Conservation (phyloP, 2,797 vertebrate genomes). For the Ptychobarbus kaznakovi region DNA sequence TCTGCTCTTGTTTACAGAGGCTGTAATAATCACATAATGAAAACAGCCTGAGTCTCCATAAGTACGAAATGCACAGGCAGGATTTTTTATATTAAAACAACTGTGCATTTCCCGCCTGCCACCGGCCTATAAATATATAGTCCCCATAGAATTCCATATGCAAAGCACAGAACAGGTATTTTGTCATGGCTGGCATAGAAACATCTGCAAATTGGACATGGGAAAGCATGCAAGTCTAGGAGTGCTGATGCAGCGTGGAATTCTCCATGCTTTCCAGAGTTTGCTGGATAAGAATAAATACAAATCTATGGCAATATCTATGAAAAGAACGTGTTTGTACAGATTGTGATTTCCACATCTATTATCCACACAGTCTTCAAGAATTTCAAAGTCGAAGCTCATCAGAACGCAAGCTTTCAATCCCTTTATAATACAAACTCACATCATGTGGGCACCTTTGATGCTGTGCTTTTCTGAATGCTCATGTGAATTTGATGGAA, state of each 20-base stretch:
- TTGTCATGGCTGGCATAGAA: constrained; percentile 58
- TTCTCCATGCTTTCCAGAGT: constrained; percentile 39
- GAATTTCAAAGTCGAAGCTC: constrained; percentile 25
- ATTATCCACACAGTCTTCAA: constrained; percentile 31
- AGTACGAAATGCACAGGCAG: constrained; percentile 46
- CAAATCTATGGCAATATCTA: not conserved
- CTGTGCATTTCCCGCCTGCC: constrained; percentile 53
- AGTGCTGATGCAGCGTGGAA: constrained; percentile 49
- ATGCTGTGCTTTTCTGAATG: not conserved
- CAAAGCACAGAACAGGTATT: constrained; percentile 61
- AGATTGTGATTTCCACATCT: constrained; percentile 21
- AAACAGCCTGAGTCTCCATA: constrained; percentile 28
- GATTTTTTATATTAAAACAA: constrained; percentile 54
- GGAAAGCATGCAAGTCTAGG: constrained; percentile 36
- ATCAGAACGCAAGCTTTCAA: constrained; percentile 4
- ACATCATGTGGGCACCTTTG: not conserved
- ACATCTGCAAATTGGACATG: constrained; percentile 59
- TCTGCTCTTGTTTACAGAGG: constrained; percentile 21
- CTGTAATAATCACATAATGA: constrained; percentile 21
- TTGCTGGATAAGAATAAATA: constrained; percentile 25
- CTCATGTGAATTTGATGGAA: not conserved
- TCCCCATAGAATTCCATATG: constrained; percentile 58
- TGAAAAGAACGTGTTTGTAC: constrained; percentile 22
- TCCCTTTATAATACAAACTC: constrained; percentile 12
- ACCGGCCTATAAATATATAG: constrained; percentile 61